A percentile compares a stretch with the other conserved stretches of the same genome.
phyloP scores from a whole-genome alignment of 2,113 vertebrate genomes.

The Ginglymostoma cirratum region DNA sequence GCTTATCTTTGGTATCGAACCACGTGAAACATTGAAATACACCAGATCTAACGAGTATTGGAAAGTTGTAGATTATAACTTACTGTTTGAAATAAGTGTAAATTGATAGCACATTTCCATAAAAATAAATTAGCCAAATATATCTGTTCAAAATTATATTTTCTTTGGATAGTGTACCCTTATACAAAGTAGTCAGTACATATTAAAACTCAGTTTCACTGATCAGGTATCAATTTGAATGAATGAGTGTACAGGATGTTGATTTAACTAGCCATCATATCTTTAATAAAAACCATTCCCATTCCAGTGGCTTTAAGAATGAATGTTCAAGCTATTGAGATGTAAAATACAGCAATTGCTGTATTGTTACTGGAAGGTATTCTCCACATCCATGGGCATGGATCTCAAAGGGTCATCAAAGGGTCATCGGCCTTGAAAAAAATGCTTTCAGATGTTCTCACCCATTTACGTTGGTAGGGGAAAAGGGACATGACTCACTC shows the following conservation, averaged over 20 bases:
- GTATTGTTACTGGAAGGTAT: no score
- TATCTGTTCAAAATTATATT: conserved; percentile 3
- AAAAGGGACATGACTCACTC: no score
- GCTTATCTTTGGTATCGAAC: not conserved
- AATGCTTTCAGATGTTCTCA: no score
- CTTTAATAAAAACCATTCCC: no score
- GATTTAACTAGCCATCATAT: not conserved
- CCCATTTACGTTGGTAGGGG: no score
- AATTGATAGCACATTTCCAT: not conserved
- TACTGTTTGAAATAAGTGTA: not conserved
- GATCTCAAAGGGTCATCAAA: no score
- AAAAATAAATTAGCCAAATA: not conserved
- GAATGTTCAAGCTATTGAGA: no score
- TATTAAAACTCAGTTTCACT: not conserved
- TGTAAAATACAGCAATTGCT: no score
- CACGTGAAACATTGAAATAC: not conserved
- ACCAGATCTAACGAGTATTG: not conserved
- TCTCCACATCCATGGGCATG: no score
- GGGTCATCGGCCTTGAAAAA: no score
- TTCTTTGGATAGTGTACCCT: not conserved
- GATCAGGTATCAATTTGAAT: not conserved
- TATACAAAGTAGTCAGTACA: not conserved
- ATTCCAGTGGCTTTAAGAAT: no score
- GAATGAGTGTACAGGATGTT: not conserved
- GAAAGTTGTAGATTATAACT: not conserved